Evolutionary conservation across 1,140 invertebrate species (phyloP).

Genomic region (Lasioglossum baleicum): DNA sequence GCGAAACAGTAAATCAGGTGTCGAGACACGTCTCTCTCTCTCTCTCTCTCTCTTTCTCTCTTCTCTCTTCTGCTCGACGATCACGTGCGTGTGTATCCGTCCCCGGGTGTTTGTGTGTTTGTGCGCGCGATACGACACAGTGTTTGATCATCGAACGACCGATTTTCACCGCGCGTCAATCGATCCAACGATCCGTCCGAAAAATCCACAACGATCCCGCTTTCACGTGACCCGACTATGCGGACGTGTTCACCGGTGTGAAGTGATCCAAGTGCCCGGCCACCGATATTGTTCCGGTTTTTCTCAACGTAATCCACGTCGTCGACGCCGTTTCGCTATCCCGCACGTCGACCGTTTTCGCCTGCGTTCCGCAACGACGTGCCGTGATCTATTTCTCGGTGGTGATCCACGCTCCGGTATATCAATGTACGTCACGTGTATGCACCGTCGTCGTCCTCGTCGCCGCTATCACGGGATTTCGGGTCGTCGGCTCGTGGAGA

Average conservation of each 20-base stretch:
- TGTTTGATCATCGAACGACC: no score
- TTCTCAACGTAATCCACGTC: background rate
- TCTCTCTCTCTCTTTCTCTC: no score
- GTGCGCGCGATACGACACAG: no score
- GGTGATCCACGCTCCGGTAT: slow-evolving; percentile 50
- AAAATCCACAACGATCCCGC: background rate
- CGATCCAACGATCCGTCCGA: no score
- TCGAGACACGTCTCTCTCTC: background rate
- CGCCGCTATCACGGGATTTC: slow-evolving; percentile 59
- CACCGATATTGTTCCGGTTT: slow-evolving; percentile 7
- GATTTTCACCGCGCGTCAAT: background rate
- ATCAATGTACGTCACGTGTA: slow-evolving; percentile 70
- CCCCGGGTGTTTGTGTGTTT: no score
- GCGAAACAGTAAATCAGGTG: slow-evolving; percentile 1
- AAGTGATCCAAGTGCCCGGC: slow-evolving; percentile 41
- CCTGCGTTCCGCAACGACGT: slow-evolving; percentile 53
- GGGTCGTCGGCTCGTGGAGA: slow-evolving; percentile 56
- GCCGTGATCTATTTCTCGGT: slow-evolving; percentile 53
- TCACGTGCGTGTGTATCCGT: background rate
- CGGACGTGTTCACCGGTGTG: slow-evolving; percentile 32
- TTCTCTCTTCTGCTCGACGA: no score
- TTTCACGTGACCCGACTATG: slow-evolving; percentile 8
- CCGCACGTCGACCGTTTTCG: background rate
- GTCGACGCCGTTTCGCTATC: background rate
- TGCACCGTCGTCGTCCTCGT: slow-evolving; percentile 53